A percentile compares a stretch with the other conserved stretches of the same genome.
phyloP scores from a whole-genome alignment of 1,140 invertebrate species.

The Metopolophium dirhodum region DNA sequence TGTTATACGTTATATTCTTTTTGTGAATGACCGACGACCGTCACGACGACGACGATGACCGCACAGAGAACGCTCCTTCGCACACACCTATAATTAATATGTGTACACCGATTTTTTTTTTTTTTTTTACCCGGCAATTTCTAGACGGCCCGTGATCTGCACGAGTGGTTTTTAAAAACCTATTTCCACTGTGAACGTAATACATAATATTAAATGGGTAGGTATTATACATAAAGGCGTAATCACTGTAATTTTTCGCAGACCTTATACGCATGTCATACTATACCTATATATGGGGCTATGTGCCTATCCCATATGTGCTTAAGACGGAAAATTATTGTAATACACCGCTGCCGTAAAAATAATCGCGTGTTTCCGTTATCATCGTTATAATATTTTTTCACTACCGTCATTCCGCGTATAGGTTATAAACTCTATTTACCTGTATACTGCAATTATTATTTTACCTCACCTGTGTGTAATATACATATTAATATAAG shows the following conservation, averaged over 20 bases:
- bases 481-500: not conserved
- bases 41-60: not conserved
- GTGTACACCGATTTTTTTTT: slow-evolving; percentile 1
- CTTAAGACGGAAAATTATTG: not conserved
- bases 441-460: not conserved
- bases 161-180: slow-evolving; percentile 8
- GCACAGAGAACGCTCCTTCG: not conserved
- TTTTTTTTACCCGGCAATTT: not conserved
- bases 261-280: not conserved
- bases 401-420: not conserved
- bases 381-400: not conserved
- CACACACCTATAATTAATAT: slow-evolving; percentile 21
- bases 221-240: not conserved
- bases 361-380: not conserved
- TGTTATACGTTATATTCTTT: not conserved
- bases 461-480: too few species aligned
- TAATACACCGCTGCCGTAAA: not conserved
- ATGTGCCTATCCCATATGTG: not conserved
- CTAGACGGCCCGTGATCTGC: not conserved
- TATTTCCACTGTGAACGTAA: not conserved
- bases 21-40: slow-evolving; percentile 13
- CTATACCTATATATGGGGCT: not conserved
- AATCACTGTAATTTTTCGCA: slow-evolving; percentile 5
- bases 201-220: not conserved
- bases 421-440: not conserved